phyloP scores from a whole-genome alignment of 2,888 invertebrate genomes.

The Caenorhabditis angaria region DNA sequence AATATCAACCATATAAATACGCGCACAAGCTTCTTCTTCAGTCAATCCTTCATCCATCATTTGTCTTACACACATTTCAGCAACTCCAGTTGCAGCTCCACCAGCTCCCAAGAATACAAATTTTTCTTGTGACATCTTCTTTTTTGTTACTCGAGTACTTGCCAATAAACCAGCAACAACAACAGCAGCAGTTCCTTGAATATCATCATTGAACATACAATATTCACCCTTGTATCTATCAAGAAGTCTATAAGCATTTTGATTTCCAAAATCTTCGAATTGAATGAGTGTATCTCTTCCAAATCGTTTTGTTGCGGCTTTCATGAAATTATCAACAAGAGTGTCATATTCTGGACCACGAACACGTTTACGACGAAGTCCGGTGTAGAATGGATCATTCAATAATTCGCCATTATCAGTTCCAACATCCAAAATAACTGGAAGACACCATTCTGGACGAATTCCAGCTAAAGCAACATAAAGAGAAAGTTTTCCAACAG shows the following conservation, averaged over 20 bases:
- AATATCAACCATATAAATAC: slow-evolving; percentile 95
- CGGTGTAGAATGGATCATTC: slow-evolving; percentile 94
- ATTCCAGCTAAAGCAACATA: slow-evolving; percentile 95
- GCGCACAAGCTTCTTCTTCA: slow-evolving; percentile 80
- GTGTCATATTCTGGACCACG: slow-evolving; percentile 88
- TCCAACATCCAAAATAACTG: slow-evolving; percentile 85
- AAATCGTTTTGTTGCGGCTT: slow-evolving; percentile 69
- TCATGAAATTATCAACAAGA: slow-evolving; percentile 96
- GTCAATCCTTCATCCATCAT: slow-evolving; percentile 86
- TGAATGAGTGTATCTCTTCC: slow-evolving; percentile 77
- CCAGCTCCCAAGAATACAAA: slow-evolving; percentile 96
- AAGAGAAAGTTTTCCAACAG: slow-evolving; percentile 92
- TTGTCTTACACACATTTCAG: slow-evolving; percentile 88
- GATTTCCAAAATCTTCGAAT: slow-evolving; percentile 98
- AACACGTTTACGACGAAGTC: slow-evolving; percentile 85
- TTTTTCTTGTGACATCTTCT: slow-evolving; percentile 83
- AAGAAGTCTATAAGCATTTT: slow-evolving; percentile 92
- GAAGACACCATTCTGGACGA: slow-evolving; percentile 92
- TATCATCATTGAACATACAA: slow-evolving; percentile 99
- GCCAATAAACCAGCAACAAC: slow-evolving; percentile 92
- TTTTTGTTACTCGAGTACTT: slow-evolving; percentile 85
- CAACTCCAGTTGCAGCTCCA: slow-evolving; percentile 94
- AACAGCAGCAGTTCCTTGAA: slow-evolving; percentile 91
- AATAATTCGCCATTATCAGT: slow-evolving; percentile 78
- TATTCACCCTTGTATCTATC: slow-evolving; percentile 86